phyloP scores from a whole-genome alignment of 1,140 invertebrate genomes.

The Archivesica marissinica region DNA sequence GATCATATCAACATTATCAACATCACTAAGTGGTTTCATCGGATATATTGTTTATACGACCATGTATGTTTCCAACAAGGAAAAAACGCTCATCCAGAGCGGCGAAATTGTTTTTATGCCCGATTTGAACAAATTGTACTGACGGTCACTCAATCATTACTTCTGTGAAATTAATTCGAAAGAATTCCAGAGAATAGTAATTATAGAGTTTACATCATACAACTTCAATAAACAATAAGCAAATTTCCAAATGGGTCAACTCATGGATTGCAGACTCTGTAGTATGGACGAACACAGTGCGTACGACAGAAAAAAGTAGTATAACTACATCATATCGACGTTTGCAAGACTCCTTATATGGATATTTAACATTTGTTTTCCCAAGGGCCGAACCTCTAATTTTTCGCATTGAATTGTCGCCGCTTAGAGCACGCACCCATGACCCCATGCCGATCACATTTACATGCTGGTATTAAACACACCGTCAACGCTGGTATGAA shows the following conservation, averaged over 20 bases:
- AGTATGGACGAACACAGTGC: not conserved
- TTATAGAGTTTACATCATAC: not conserved
- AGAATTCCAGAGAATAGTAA: not conserved
- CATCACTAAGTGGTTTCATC: not conserved
- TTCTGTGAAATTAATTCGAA: not conserved
- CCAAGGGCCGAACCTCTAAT: too few relatives aligned
- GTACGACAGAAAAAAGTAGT: not conserved
- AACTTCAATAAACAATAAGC: not conserved
- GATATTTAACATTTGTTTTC: not conserved
- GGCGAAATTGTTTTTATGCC: too few relatives aligned
- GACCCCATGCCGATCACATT: too few relatives aligned
- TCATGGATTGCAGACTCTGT: not conserved
- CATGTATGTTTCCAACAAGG: not conserved
- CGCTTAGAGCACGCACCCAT: too few relatives aligned
- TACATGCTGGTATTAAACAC: too few relatives aligned
- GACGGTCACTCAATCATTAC: not conserved
- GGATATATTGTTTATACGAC: not conserved
- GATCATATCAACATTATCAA: not conserved
- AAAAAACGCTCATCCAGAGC: too few relatives aligned
- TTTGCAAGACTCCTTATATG: not conserved
- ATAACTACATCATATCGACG: not conserved
- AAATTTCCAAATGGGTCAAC: not conserved
- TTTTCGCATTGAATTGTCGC: too few relatives aligned
- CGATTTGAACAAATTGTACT: not conserved
- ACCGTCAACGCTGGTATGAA: too few relatives aligned